Evolutionary conservation across 2,888 invertebrate genomes (phyloP).

Genomic region (Drosophila anomalipes): DNA sequence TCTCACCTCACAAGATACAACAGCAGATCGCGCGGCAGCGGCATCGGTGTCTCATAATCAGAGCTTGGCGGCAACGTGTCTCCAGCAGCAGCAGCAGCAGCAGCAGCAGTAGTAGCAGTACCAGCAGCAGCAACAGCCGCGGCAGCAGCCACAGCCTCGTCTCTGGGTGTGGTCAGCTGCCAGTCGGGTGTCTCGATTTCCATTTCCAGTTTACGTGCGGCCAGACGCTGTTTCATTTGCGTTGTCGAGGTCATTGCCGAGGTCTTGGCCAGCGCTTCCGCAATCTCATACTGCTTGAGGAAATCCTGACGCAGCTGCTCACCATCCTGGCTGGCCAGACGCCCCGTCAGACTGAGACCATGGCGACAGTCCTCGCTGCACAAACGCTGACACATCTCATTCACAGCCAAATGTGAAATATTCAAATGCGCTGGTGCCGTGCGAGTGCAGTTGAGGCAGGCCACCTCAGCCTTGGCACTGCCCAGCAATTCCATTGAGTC

Average conservation of each 20-base stretch:
- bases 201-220: slow-evolving; percentile 87
- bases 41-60: slow-evolving; percentile 86
- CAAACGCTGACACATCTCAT: slow-evolving; percentile 81
- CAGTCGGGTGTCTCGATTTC: slow-evolving; percentile 81
- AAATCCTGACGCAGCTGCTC: slow-evolving; percentile 75
- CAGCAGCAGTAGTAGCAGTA: slow-evolving; percentile 10
- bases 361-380: slow-evolving; percentile 81
- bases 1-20: slow-evolving; percentile 89
- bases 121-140: slow-evolving; percentile 13
- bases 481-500: slow-evolving; percentile 49
- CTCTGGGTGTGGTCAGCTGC: slow-evolving; percentile 47
- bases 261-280: slow-evolving; percentile 87
- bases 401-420: slow-evolving; percentile 58
- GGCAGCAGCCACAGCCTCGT: slow-evolving; percentile 26
- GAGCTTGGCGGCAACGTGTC: slow-evolving; percentile 71
- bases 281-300: slow-evolving; percentile 86
- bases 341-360: slow-evolving; percentile 56
- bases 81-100: slow-evolving; percentile 61
- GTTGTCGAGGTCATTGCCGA: slow-evolving; percentile 87
- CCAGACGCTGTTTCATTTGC: slow-evolving; percentile 86
- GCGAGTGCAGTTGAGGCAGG: slow-evolving; percentile 77
- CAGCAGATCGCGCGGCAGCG: slow-evolving; percentile 88
- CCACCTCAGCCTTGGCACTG: slow-evolving; percentile 47
- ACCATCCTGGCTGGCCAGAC: slow-evolving; percentile 50
- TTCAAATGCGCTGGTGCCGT: slow-evolving; percentile 50